Evolutionary conservation across 2,888 invertebrate species (phyloP).

Genomic region (Fragum whitleyi): DNA sequence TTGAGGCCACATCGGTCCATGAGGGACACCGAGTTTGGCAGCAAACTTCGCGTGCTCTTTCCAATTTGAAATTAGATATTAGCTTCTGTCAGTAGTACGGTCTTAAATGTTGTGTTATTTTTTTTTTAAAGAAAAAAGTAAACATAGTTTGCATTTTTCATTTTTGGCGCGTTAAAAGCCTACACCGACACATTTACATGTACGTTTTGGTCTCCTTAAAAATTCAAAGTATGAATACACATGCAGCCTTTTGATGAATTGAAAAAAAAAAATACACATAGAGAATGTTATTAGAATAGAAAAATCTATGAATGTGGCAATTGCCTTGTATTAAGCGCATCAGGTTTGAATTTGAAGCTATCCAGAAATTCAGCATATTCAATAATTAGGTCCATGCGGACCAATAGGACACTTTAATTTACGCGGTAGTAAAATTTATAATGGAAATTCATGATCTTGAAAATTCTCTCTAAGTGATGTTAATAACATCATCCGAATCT

Average conservation of each 20-base stretch:
- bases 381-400: not conserved
- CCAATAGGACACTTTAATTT: not conserved
- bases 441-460: constrained; percentile 16
- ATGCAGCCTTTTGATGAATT: no score
- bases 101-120: no score
- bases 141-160: no score
- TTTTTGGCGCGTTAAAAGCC: no score
- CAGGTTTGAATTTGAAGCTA: not conserved
- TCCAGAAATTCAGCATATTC: not conserved
- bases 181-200: no score
- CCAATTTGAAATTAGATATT: not conserved
- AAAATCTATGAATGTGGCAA: no score
- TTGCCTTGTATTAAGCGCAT: no score
- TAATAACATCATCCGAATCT: not conserved
- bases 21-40: constrained; percentile 1
- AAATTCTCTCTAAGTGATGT: not conserved
- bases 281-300: no score
- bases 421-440: not conserved
- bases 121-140: no score
- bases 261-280: no score
- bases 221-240: no score
- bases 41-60: not conserved
- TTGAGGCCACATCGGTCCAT: not conserved
- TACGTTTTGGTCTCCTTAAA: no score
- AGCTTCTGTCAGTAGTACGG: not conserved